phyloP scores from a whole-genome alignment of 2,797 vertebrate genomes.

The Crenuchus spilurus region DNA sequence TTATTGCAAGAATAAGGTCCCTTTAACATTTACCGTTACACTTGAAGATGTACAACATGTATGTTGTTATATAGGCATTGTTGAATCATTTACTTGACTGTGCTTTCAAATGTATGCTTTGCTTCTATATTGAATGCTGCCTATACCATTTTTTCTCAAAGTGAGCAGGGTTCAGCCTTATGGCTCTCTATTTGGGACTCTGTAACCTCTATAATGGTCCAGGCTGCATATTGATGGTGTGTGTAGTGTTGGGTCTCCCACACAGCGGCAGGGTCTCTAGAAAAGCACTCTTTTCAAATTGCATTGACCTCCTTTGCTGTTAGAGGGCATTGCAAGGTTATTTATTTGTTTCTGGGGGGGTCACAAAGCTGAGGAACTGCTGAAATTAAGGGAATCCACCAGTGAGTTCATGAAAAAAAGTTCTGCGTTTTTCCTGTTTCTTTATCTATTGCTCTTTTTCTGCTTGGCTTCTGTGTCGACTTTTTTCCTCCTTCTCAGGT shows the following conservation, averaged over 20 bases:
- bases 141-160: slow-evolving; percentile 14
- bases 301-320: background rate
- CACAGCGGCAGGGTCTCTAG: slow-evolving; percentile 24
- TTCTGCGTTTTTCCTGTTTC: background rate
- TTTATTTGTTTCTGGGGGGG: background rate
- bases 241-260: slow-evolving; percentile 9
- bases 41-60: background rate
- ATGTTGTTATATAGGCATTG: slow-evolving; percentile 20
- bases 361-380: background rate
- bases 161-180: background rate
- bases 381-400: background rate
- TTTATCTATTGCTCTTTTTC: background rate
- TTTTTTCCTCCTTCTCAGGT: slow-evolving; percentile 44
- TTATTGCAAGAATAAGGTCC: slow-evolving; percentile 69
- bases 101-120: slow-evolving; percentile 19
- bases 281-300: slow-evolving; percentile 34
- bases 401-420: background rate
- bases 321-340: background rate
- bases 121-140: slow-evolving; percentile 18
- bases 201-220: slow-evolving; percentile 14
- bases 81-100: background rate
- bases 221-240: slow-evolving; percentile 13
- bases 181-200: background rate
- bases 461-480: background rate
- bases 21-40: slow-evolving; percentile 83